A percentile compares a stretch with the other conserved stretches of the same genome.
Evolutionary conservation across 2,888 invertebrate species (phyloP).

Genomic region (Agapostemon virescens): DNA sequence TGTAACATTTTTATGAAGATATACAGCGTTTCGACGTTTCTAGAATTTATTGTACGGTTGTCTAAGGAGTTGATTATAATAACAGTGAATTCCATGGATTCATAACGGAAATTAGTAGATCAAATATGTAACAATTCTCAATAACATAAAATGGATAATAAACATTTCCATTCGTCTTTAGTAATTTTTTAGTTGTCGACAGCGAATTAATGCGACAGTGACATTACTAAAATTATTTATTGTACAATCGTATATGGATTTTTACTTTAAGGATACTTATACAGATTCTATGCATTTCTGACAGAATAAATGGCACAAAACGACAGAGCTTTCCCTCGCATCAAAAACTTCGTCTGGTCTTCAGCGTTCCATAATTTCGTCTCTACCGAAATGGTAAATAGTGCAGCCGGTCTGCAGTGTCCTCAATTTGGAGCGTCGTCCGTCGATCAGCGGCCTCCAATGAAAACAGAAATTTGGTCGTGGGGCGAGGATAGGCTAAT

Average conservation of each 20-base stretch:
- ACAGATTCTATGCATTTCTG: too few relatives aligned
- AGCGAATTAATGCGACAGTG: neutral
- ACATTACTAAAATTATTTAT: neutral
- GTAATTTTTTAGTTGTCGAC: neutral
- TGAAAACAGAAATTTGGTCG: neutral
- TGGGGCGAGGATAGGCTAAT: neutral
- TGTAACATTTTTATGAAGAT: too few relatives aligned
- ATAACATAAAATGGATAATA: too few relatives aligned
- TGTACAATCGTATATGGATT: neutral
- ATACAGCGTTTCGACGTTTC: too few relatives aligned
- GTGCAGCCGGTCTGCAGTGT: neutral
- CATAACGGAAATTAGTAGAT: neutral
- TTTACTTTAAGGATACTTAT: too few relatives aligned
- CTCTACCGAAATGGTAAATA: neutral
- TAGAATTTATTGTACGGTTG: neutral
- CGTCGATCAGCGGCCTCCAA: neutral
- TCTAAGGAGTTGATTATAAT: neutral
- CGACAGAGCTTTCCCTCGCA: too few relatives aligned
- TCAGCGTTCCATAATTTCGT: too few relatives aligned
- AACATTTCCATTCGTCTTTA: neutral
- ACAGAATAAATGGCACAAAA: too few relatives aligned
- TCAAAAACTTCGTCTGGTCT: too few relatives aligned
- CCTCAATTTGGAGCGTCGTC: conserved; percentile 2
- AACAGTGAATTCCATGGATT: too few relatives aligned
- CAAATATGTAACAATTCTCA: neutral